Base-by-base conservation (phyloP, 1,140 invertebrate species). In the Steinernema khuongi region DNA sequence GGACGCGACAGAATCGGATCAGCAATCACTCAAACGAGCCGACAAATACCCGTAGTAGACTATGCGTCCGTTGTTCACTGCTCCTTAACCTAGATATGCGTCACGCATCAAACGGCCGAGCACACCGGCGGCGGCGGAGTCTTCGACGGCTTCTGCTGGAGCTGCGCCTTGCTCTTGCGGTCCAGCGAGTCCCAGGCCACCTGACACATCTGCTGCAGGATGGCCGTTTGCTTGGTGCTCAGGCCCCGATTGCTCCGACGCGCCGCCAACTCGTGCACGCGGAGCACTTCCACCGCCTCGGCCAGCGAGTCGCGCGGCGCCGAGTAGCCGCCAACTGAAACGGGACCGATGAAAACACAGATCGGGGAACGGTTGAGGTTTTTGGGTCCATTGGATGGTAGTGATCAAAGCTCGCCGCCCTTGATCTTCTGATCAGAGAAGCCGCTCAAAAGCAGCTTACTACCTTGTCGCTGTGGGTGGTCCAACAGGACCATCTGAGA, bases 151-250 rank as follows among this genome's bases (percentile, higher is more conserved):
- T 60, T 14, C 22, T 60, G 50, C 7, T 60, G 50, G 2, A 17
- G 7, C 19, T 60, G 50, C 50, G 50, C 50, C 22, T 60, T 60
- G 50, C 50, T 60, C 26, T 60, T 60, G 50, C 50, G 50, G 19
- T 60, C 50, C 7, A 60, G 50, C 11, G 50, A 60, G 19, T 60
- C 50, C 50, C 50, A 60, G 7, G 50, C 50, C 11, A 69, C 68
- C 68, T 69, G 68, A 28, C 68, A 69, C 68, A 69, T 69, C 22
- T 69, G 68, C n/a, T 69, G 68, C 11, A 69, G 31, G 7, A 69
- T 32, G 14, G 68, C 68, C 19, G 68, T 69, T 22, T 69, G 31
- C n/a, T 32, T 69, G 7, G 68, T 69, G 4, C 14, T 18, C 4
- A 69, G 68, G 4, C 31, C 31, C 14, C 68, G 68, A 4, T 69